These are phyloP conservation scores for Zaprionus bogoriensis DNA, from an alignment of 2,888 invertebrate species.

Conservation along the genomic window DNA sequence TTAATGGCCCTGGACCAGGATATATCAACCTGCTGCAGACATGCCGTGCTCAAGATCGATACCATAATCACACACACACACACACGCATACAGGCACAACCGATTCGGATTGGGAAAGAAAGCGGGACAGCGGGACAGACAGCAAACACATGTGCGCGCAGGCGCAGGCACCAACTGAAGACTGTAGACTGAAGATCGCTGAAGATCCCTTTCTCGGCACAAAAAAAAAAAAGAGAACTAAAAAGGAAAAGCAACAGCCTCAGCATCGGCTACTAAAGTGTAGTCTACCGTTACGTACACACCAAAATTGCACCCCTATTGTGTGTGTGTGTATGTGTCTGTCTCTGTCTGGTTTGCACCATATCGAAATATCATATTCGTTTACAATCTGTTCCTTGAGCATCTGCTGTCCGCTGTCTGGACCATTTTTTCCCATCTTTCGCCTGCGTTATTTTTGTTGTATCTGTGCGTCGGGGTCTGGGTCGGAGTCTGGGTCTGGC, in stretches of 20 bases:
- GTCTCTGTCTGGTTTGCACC: conserved; percentile 58
- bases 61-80: conserved; percentile 46
- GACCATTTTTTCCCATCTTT: conserved; percentile 21
- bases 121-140: conserved; percentile 29
- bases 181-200: conserved; percentile 38
- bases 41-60: conserved; percentile 61
- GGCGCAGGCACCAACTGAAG: conserved; percentile 29
- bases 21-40: conserved; percentile 69
- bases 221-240: conserved; percentile 2
- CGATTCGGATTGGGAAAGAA: conserved; percentile 7
- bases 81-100: conserved; percentile 1
- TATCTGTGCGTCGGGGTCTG: too few relatives aligned
- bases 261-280: conserved; percentile 57
- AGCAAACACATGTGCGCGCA: conserved; percentile 65
- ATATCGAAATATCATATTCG: conserved; percentile 78
- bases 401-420: conserved; percentile 64
- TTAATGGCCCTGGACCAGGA: conserved; percentile 46
- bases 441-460: conserved; percentile 10
- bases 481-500: neutral
- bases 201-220: conserved; percentile 60
- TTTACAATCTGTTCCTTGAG: conserved; percentile 74
- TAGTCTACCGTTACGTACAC: conserved; percentile 75
- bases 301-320: conserved; percentile 76
- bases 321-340: conserved; percentile 17
- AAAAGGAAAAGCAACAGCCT: conserved; percentile 34